Percentiles rank a stretch among this genome's conserved stretches.
phyloP scores from a whole-genome alignment of 2,797 vertebrate genomes.

The Chromis chromis region DNA sequence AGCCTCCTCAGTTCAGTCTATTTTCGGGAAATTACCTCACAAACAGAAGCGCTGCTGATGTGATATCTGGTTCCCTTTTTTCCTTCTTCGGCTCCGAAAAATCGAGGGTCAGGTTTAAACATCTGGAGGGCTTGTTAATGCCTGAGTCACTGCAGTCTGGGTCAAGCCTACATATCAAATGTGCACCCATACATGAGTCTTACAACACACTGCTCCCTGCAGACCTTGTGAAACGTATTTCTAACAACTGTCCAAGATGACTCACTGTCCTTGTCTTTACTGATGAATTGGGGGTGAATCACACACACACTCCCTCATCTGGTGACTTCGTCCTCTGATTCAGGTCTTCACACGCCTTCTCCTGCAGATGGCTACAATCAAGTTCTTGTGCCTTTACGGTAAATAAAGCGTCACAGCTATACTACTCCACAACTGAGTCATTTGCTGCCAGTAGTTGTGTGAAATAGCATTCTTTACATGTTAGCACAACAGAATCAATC shows the following conservation, averaged over 20 bases:
- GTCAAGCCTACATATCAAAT: constrained; percentile 13
- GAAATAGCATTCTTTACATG: constrained; percentile 46
- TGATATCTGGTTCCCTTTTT: constrained; percentile 51
- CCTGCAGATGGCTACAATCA: constrained; percentile 51
- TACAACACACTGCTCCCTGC: constrained; percentile 63
- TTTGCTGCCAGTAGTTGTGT: background rate
- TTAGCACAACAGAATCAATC: constrained; percentile 41
- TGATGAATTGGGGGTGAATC: constrained; percentile 47
- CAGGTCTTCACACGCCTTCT: constrained; percentile 29
- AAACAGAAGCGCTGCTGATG: constrained; percentile 63
- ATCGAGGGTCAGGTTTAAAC: constrained; percentile 42
- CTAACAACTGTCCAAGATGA: constrained; percentile 37
- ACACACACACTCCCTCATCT: constrained; percentile 33
- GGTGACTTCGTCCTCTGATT: constrained; percentile 55
- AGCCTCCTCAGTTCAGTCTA: constrained; percentile 56
- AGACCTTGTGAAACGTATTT: constrained; percentile 58
- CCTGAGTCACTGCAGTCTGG: constrained; percentile 67
- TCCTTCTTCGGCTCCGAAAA: constrained; percentile 34
- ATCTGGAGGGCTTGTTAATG: constrained; percentile 53
- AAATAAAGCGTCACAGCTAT: constrained; percentile 31
- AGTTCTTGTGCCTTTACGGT: constrained; percentile 54
- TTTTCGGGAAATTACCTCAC: constrained; percentile 73
- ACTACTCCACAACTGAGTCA: constrained; percentile 42
- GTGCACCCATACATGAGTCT: constrained; percentile 24
- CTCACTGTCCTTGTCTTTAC: constrained; percentile 39